Evolutionary conservation across 2,888 invertebrate genomes (phyloP).

Genomic region (Stictocephala bisonia): DNA sequence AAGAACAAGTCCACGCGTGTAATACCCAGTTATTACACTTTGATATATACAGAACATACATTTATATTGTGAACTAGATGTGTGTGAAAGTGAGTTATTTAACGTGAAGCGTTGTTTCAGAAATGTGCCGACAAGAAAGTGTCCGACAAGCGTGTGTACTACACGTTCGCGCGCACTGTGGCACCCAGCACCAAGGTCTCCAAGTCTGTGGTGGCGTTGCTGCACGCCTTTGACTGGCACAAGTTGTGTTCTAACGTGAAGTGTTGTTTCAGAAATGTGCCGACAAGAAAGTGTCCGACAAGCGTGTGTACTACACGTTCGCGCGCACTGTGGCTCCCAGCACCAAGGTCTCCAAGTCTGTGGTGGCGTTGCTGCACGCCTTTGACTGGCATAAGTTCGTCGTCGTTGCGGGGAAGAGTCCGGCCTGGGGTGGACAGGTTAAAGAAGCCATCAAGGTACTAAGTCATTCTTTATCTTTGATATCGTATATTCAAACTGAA

Average conservation of each 20-base stretch:
- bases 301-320: slow-evolving; percentile 79
- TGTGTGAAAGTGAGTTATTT: no score
- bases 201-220: slow-evolving; percentile 87
- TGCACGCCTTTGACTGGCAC: slow-evolving; percentile 83
- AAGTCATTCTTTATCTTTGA: no score
- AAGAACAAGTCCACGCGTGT: no score
- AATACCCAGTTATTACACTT: no score
- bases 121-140: slow-evolving; percentile 84
- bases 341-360: slow-evolving; percentile 87
- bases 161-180: slow-evolving; percentile 85
- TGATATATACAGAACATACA: no score
- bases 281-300: slow-evolving; percentile 78
- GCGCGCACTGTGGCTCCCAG: slow-evolving; percentile 87
- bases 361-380: slow-evolving; percentile 71
- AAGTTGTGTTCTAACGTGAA: slow-evolving; percentile 68
- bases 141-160: slow-evolving; percentile 75
- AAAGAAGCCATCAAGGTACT: slow-evolving; percentile 79
- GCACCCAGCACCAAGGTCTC: slow-evolving; percentile 88
- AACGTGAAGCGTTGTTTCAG: no score
- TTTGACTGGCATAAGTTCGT: slow-evolving; percentile 88
- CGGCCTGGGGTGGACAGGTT: slow-evolving; percentile 77
- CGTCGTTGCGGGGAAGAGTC: slow-evolving; percentile 77
- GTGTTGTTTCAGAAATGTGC: slow-evolving; percentile 80
- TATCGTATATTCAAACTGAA: no score
- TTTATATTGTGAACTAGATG: no score